Percentiles rank a stretch among this genome's conserved stretches.
phyloP scores from a whole-genome alignment of 2,113 vertebrate genomes.

The Sebastes schlegelii region DNA sequence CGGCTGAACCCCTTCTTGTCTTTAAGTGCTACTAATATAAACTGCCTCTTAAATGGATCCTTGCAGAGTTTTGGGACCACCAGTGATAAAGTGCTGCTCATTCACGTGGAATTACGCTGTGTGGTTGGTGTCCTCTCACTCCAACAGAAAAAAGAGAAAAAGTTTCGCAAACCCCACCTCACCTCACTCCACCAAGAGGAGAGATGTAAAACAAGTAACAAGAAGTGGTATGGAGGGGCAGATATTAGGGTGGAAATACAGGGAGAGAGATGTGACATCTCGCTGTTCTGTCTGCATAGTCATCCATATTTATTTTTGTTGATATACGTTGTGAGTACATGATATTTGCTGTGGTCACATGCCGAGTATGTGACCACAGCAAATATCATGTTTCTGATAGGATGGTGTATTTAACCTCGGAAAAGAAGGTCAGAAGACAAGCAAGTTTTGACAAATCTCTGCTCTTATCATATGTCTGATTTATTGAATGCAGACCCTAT shows the following conservation, averaged over 20 bases:
- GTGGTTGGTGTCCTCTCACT: slow-evolving; percentile 65
- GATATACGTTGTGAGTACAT: neutral
- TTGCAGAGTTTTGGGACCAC: slow-evolving; percentile 77
- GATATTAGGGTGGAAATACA: slow-evolving; percentile 23
- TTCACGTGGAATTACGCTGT: slow-evolving; percentile 76
- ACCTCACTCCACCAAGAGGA: slow-evolving; percentile 38
- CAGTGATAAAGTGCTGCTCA: slow-evolving; percentile 73
- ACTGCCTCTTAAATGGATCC: slow-evolving; percentile 75
- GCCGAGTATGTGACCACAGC: neutral
- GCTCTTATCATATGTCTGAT: slow-evolving; percentile 19
- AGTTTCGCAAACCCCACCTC: slow-evolving; percentile 29
- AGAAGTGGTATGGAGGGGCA: slow-evolving; percentile 35
- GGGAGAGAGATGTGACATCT: slow-evolving; percentile 18
- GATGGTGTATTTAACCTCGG: neutral
- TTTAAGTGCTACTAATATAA: slow-evolving; percentile 81
- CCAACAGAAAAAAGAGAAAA: slow-evolving; percentile 63
- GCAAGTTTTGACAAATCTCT: neutral
- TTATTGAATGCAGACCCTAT: neutral
- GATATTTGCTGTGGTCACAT: neutral
- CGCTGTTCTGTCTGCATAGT: slow-evolving; percentile 12
- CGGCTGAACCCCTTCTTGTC: slow-evolving; percentile 56
- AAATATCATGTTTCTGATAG: neutral
- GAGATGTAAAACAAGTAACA: slow-evolving; percentile 54
- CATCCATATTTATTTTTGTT: neutral
- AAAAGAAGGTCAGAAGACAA: slow-evolving; percentile 9